Percentiles rank a stretch among this genome's conserved stretches.
Evolutionary conservation across 1,140 invertebrate species (phyloP).

Genomic region (Zelostemma sp.): DNA sequence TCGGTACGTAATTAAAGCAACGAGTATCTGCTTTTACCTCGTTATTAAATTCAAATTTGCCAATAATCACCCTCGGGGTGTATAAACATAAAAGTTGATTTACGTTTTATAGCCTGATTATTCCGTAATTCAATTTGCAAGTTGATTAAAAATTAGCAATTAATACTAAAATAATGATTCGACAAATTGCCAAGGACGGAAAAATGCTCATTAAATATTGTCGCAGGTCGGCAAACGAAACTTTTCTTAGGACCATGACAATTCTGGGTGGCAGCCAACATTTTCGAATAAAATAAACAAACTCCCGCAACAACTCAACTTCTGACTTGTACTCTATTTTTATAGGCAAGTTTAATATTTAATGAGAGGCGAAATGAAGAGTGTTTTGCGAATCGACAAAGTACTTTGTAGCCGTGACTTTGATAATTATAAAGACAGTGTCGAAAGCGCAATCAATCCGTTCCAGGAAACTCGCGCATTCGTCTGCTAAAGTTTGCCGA

Average conservation of each 20-base stretch:
- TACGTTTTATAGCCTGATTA: no score
- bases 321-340: no score
- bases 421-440: slow-evolving; percentile 39
- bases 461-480: slow-evolving; percentile 37
- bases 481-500: slow-evolving; percentile 41
- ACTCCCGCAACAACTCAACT: slow-evolving; percentile 33
- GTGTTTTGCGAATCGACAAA: slow-evolving; percentile 42
- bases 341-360: no score
- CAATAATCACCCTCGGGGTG: no score
- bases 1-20: no score
- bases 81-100: no score
- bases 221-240: slow-evolving; percentile 38
- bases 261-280: slow-evolving; percentile 33
- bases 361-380: slow-evolving; percentile 5
- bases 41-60: no score
- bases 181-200: neutral
- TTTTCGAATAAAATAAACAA: slow-evolving; percentile 39
- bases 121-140: no score
- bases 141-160: no score
- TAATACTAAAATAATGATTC: no score
- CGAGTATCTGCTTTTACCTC: no score
- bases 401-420: slow-evolving; percentile 43
- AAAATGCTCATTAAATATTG: slow-evolving; percentile 28
- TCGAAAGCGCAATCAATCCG: slow-evolving; percentile 44
- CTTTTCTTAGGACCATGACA: slow-evolving; percentile 34